A percentile compares a stretch with the other conserved stretches of the same genome.
phyloP scores from a whole-genome alignment of 1,140 invertebrate genomes.

The Drosophila biarmipes region DNA sequence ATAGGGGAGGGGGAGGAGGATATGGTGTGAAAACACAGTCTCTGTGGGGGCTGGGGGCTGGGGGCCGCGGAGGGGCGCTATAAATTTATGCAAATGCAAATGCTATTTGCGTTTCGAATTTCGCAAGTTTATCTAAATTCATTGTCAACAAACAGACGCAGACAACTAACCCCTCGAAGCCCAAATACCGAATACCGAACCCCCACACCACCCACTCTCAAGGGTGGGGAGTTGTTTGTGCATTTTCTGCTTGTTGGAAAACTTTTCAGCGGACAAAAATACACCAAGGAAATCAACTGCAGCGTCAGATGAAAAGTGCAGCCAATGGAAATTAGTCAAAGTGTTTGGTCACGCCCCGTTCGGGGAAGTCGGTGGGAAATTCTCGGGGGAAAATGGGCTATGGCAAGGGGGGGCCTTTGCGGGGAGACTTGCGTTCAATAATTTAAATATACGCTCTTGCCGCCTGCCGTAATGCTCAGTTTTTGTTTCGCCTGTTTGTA shows the following conservation, averaged over 20 bases:
- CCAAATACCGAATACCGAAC: background rate
- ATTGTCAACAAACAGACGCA: slow-evolving; percentile 76
- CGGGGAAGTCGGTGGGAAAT: background rate
- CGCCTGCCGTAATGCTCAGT: slow-evolving; percentile 2
- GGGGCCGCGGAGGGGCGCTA: slow-evolving; percentile 11
- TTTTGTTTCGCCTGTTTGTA: slow-evolving; percentile 28
- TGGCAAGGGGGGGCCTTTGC: too few species aligned
- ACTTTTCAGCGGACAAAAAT: slow-evolving; percentile 60
- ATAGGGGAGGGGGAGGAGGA: background rate
- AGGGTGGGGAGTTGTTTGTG: background rate
- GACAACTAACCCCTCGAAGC: slow-evolving; percentile 5
- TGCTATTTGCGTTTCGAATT: slow-evolving; percentile 79
- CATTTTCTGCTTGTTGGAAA: slow-evolving; percentile 52
- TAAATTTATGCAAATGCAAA: slow-evolving; percentile 81
- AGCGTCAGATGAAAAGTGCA: slow-evolving; percentile 57
- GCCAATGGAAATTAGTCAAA: slow-evolving; percentile 60
- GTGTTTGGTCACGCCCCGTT: slow-evolving; percentile 30
- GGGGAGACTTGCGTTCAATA: slow-evolving; percentile 50
- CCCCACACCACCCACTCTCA: background rate
- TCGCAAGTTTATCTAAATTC: slow-evolving; percentile 80
- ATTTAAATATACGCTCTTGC: slow-evolving; percentile 48
- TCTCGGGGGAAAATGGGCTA: background rate
- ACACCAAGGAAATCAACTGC: slow-evolving; percentile 74
- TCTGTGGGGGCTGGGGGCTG: background rate
- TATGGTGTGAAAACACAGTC: slow-evolving; percentile 24